These are phyloP conservation scores for Procambarus virginalis DNA, from an alignment of 1,140 invertebrate genomes.

Conservation along the genomic window DNA sequence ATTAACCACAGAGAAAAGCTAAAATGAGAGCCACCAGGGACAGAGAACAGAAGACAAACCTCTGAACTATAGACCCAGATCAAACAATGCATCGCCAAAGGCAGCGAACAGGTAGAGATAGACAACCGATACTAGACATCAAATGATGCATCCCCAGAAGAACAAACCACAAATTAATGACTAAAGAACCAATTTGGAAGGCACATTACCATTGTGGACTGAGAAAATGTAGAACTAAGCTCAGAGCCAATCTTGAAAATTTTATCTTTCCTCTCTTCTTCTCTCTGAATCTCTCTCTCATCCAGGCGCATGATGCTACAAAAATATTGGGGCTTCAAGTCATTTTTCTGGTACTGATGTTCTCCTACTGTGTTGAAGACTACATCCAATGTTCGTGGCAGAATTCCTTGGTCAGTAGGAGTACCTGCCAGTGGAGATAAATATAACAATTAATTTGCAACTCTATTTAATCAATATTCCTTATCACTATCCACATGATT, in stretches of 20 bases:
- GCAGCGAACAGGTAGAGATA: too few species aligned
- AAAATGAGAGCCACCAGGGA: too few species aligned
- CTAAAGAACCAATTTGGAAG: background rate
- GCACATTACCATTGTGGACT: conserved; percentile 35
- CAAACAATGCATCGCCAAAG: too few species aligned
- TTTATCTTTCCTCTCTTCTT: conserved; percentile 59
- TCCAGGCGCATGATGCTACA: conserved; percentile 60
- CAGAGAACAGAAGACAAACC: too few species aligned
- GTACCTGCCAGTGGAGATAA: conserved; percentile 76
- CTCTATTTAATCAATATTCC: too few species aligned
- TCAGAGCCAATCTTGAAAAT: conserved; percentile 48
- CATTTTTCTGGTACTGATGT: conserved; percentile 72
- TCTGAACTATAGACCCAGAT: too few species aligned
- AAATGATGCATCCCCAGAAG: too few species aligned
- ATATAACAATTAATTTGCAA: background rate
- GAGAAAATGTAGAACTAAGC: conserved; percentile 37
- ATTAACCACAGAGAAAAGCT: too few species aligned
- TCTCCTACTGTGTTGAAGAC: conserved; percentile 80
- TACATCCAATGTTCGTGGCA: conserved; percentile 86
- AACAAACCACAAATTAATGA: too few species aligned
- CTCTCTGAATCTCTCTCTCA: conserved; percentile 43
- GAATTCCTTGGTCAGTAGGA: conserved; percentile 82
- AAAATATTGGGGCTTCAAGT: conserved; percentile 70
- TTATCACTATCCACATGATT: too few species aligned
- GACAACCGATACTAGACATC: too few species aligned